phyloP scores from a whole-genome alignment of 2,113 vertebrate genomes.

The Callorhinus ursinus region DNA sequence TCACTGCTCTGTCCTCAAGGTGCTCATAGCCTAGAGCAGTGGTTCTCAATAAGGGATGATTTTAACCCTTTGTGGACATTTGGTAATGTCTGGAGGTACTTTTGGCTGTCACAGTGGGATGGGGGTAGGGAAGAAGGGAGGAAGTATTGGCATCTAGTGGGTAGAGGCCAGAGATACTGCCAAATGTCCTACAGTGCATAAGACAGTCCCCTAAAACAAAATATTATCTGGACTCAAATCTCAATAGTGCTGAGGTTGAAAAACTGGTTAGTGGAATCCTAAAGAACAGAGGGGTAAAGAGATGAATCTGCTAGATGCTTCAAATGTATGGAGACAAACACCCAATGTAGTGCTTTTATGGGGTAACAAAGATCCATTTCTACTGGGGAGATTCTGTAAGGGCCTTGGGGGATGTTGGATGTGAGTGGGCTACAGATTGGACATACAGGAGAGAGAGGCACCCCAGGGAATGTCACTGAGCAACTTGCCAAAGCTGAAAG shows the following conservation, averaged over 20 bases:
- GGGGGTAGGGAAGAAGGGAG: neutral
- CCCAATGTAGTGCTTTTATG: neutral
- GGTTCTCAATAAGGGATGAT: neutral
- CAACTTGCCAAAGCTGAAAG: neutral
- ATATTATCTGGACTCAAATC: neutral
- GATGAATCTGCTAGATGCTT: neutral
- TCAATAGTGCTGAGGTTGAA: neutral
- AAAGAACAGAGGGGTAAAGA: neutral
- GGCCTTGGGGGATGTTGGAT: neutral
- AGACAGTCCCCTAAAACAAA: neutral
- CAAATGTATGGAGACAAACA: neutral
- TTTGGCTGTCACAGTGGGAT: neutral
- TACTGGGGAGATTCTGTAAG: neutral
- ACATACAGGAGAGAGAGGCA: neutral
- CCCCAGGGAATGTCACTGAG: neutral
- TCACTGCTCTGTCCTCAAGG: neutral
- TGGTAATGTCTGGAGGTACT: neutral
- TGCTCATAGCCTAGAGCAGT: neutral
- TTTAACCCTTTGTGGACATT: neutral
- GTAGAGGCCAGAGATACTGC: neutral
- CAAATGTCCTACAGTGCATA: neutral
- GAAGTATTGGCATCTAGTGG: neutral
- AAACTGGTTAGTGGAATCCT: neutral
- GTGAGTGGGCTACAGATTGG: neutral
- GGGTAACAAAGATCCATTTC: neutral